Evolutionary conservation across 1,140 invertebrate species (phyloP).

Genomic region (Hypsibius dujardini): DNA sequence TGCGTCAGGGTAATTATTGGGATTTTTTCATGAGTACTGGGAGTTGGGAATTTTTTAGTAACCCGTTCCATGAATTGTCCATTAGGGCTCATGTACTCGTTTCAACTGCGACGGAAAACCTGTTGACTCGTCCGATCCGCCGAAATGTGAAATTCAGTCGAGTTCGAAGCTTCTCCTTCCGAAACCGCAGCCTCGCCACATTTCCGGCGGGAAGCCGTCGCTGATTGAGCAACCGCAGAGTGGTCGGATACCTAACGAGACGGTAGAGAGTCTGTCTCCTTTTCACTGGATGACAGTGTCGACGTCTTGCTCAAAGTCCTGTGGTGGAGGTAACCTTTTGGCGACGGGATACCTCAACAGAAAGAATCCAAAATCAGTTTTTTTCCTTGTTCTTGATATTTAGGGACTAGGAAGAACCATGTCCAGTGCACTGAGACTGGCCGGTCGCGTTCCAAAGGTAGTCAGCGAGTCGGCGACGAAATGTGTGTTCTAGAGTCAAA

Average conservation of each 20-base stretch:
- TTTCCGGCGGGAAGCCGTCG: too few relatives aligned
- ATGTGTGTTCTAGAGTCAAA: background rate
- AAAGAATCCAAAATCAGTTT: too few relatives aligned
- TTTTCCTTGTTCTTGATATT: too few relatives aligned
- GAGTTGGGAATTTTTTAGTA: background rate
- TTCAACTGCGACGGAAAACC: background rate
- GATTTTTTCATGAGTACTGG: background rate
- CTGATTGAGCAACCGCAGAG: slow-evolving; percentile 1
- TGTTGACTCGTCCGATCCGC: background rate
- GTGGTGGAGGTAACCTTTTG: slow-evolving; percentile 11
- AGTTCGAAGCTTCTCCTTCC: too few relatives aligned
- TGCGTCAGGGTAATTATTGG: background rate
- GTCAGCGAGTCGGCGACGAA: background rate
- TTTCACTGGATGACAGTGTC: background rate
- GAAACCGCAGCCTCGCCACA: too few relatives aligned
- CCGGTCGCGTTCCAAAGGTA: background rate
- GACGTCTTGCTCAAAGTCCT: background rate
- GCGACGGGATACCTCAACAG: too few relatives aligned
- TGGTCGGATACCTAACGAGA: background rate
- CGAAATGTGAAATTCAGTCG: too few relatives aligned
- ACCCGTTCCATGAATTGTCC: background rate
- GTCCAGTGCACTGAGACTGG: background rate
- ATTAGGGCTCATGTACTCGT: background rate
- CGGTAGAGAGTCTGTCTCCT: background rate
- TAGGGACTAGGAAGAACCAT: slow-evolving; percentile 7